Evolutionary conservation across 1,140 invertebrate species (phyloP).

Genomic region (Meloidogyne hapla): DNA sequence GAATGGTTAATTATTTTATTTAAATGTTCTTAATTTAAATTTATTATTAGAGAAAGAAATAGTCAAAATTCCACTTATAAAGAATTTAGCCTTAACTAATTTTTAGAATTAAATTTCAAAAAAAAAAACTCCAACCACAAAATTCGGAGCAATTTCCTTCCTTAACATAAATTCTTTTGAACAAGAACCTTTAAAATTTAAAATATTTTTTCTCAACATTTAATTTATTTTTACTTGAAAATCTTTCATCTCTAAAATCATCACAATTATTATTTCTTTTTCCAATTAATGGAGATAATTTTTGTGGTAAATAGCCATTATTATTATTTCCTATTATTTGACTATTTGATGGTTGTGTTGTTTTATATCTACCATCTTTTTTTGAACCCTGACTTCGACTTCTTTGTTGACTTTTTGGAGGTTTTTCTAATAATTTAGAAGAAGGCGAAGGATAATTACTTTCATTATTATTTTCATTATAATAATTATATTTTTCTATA

Average conservation of each 20-base stretch:
- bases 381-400: not conserved
- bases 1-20: too few species aligned
- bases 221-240: not conserved
- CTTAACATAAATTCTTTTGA: not conserved
- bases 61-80: too few species aligned
- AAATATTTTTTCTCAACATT: not conserved
- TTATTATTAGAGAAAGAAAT: too few species aligned
- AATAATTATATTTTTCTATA: not conserved
- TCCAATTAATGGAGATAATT: not conserved
- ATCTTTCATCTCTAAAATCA: constrained; percentile 1
- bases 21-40: too few species aligned
- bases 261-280: not conserved
- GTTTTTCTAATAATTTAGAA: not conserved
- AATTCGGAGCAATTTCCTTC: not conserved
- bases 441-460: not conserved
- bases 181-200: not conserved
- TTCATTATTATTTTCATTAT: not conserved
- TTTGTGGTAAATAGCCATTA: not conserved
- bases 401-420: not conserved
- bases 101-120: too few species aligned
- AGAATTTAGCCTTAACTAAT: too few species aligned
- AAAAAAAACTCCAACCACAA: not conserved
- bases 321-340: not conserved
- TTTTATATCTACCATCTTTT: not conserved
- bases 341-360: not conserved